Percentiles rank a stretch among this genome's conserved stretches.
phyloP scores from a whole-genome alignment of 2,888 invertebrate genomes.

The Cosmia trapezina region DNA sequence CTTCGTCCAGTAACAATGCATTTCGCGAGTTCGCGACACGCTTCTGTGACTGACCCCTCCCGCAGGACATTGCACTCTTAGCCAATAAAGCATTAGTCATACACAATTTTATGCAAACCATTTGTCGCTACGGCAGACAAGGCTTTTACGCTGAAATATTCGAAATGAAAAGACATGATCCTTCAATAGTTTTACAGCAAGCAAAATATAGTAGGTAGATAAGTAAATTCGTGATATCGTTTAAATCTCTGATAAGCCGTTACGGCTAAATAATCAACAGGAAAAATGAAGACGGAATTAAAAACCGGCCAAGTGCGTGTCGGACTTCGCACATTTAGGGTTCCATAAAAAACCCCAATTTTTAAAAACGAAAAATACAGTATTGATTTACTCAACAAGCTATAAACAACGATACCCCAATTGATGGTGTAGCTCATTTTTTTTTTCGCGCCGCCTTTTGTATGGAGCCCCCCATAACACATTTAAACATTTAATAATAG shows the following conservation, averaged over 20 bases:
- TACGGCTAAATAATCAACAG: not conserved
- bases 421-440: too few species aligned
- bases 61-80: slow-evolving; percentile 37
- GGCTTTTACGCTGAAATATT: not conserved
- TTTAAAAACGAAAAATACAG: too few species aligned
- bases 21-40: slow-evolving; percentile 13
- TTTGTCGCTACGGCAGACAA: not conserved
- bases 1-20: not conserved
- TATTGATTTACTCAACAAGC: too few species aligned
- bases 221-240: not conserved
- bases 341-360: too few species aligned
- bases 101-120: not conserved
- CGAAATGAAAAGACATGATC: not conserved
- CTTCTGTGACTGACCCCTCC: slow-evolving; percentile 23
- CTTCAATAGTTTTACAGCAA: not conserved
- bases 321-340: too few species aligned
- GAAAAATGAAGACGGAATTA: not conserved
- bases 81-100: slow-evolving; percentile 29
- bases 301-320: too few species aligned
- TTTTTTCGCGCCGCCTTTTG: too few species aligned
- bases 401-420: too few species aligned
- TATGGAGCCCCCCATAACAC: too few species aligned
- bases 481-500: too few species aligned
- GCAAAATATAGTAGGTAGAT: not conserved
- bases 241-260: not conserved